phyloP scores from a whole-genome alignment of 2,113 vertebrate species.

The Tragelaphus strepsiceros region DNA sequence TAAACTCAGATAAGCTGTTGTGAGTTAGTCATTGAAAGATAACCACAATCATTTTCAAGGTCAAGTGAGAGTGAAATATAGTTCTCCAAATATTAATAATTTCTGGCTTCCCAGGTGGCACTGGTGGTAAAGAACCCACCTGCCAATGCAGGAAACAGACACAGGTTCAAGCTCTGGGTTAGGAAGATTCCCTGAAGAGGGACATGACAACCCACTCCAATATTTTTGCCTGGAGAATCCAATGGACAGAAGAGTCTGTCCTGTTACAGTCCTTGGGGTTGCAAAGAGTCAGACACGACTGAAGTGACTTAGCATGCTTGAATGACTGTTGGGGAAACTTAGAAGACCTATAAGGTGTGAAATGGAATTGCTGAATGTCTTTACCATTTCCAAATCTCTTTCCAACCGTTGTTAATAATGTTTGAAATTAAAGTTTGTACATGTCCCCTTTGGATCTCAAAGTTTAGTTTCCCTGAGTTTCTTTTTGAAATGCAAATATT shows the following conservation, averaged over 20 bases:
- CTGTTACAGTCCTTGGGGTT: background rate
- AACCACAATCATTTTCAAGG: background rate
- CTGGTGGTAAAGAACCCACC: background rate
- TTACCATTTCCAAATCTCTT: background rate
- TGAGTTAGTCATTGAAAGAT: background rate
- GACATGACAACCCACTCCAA: background rate
- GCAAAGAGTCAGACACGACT: background rate
- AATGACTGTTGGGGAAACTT: background rate
- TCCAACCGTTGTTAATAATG: background rate
- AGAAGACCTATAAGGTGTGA: background rate
- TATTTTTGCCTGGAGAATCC: background rate
- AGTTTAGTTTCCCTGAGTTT: background rate
- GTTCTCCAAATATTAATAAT: background rate
- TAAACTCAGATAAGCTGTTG: background rate
- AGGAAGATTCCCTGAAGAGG: background rate
- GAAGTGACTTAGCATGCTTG: background rate
- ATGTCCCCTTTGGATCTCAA: background rate
- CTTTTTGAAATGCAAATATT: slow-evolving; percentile 32
- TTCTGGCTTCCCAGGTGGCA: background rate
- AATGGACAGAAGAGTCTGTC: background rate
- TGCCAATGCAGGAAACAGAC: background rate
- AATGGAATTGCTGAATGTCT: background rate
- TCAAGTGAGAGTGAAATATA: background rate
- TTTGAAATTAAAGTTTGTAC: background rate
- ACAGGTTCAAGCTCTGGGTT: background rate